Evolutionary conservation across 2,888 invertebrate species (phyloP), one percentile per base, ranked within the genome.

Genomic region (Girardia tigrina): DNA sequence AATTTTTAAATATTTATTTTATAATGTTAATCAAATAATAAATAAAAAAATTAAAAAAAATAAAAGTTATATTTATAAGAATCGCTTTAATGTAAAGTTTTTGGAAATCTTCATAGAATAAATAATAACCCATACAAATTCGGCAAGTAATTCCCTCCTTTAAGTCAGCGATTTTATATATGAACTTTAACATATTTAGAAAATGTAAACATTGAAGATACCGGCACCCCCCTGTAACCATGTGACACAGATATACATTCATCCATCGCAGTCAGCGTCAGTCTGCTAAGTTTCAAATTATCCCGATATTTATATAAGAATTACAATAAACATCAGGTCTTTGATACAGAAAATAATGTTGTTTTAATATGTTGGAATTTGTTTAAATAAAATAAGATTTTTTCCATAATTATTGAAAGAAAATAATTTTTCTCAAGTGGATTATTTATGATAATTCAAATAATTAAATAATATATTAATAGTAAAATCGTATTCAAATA

Each of bases 341-440:
- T 12, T 20, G 20, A 56, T 6, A 23, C 56, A 56, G n/a, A 56
- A 56, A 56, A 56, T 12, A 56, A 56, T 56, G 56, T 56, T 56
- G n/a, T 56, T 56, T 56, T 56, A 56, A 56, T 56, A 56, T 56
- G 56, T 4, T 56, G 56, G 56, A 56, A 56, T 56, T 56, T 56
- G 56, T 56, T 56, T 56, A 56, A 56, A 56, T 56, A 56, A 56
- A 56, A 56, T 56, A 56, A 56, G 16, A 16, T 4, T 56, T 56
- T 56, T 23, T 56, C n/a, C n/a, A n/a, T n/a, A n/a, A n/a, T n/a
- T n/a, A n/a, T n/a, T n/a, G n/a, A n/a, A n/a, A n/a, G n/a, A n/a
- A n/a, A n/a, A n/a, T n/a, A n/a, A n/a, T n/a, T n/a, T n/a, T n/a
- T n/a, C n/a, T n/a, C n/a, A n/a, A n/a, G n/a, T n/a, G n/a, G n/a